Conservation (phyloP, 2,888 invertebrate species). For the Drosophila falleni region DNA sequence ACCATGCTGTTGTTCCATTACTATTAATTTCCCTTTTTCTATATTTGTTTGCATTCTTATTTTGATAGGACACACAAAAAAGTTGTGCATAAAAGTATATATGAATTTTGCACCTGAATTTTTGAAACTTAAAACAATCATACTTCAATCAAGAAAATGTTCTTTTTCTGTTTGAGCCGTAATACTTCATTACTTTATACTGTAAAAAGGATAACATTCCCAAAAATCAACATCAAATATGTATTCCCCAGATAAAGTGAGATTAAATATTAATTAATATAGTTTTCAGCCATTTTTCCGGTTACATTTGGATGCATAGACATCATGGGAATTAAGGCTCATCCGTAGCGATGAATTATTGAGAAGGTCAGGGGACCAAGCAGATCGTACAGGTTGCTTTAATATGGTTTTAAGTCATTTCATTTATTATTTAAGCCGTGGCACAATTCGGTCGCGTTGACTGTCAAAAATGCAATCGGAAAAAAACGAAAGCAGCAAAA, state of each 20-base stretch:
- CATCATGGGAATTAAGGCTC: slow-evolving; percentile 45
- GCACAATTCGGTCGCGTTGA: slow-evolving; percentile 47
- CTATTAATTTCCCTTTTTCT: too few species aligned
- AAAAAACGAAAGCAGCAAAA: slow-evolving; percentile 21
- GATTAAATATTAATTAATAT: slow-evolving; percentile 23
- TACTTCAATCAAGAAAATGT: too few species aligned
- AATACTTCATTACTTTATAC: background rate
- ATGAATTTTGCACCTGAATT: too few species aligned
- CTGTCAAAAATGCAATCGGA: slow-evolving; percentile 77
- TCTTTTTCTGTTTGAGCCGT: background rate
- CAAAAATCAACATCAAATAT: slow-evolving; percentile 10
- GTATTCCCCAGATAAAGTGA: slow-evolving; percentile 22
- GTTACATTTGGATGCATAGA: slow-evolving; percentile 38
- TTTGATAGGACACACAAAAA: too few species aligned
- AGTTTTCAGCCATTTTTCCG: slow-evolving; percentile 22
- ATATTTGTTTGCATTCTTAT: too few species aligned
- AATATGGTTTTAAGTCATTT: slow-evolving; percentile 75
- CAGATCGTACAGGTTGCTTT: slow-evolving; percentile 48
- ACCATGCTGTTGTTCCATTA: too few species aligned
- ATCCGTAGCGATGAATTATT: slow-evolving; percentile 55
- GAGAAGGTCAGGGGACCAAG: slow-evolving; percentile 36
- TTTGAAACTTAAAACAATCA: too few species aligned
- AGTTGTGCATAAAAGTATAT: background rate
- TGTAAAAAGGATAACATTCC: slow-evolving; percentile 3
- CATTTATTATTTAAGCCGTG: slow-evolving; percentile 73